Base-by-base conservation (phyloP, 2,888 invertebrate genomes). In the Sialis lutaria region DNA sequence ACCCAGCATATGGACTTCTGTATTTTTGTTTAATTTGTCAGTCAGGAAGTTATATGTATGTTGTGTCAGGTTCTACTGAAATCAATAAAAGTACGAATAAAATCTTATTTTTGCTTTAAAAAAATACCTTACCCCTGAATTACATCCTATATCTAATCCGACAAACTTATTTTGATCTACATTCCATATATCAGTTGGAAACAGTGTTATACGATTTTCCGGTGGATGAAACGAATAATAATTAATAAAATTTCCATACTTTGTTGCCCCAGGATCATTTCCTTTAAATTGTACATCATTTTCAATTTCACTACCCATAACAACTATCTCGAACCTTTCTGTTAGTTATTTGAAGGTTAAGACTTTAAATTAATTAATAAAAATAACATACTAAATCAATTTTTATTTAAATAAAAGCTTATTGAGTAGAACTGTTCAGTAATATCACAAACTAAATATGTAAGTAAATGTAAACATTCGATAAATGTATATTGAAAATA, bases 171-270 rank as follows among this genome's bases (percentile, higher is more conserved):
- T 45, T 34, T 50, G 40, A 40, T 55, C 47, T 46, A 50, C 51
- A 44, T 55, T 53, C 67, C 68, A 73, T 50, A 76, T 60, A 53
- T 68, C 58, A 50, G 58, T 57, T 32, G 77, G 75, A 52, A 89
- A 66, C 54, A 81, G 68, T 44, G 70, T 66, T 42, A 81, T 68
- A 57, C 89, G 74, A 53, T 79, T 75, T 49, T 72, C 68, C 30
- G 80, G 74, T 46, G 81, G 74, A 64, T 88, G 81, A 58, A 89
- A 89, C 53, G 79, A 69, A 60, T 90, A 90, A 60, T 89, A 90
- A 65, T 89, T 88, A 49, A 85, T 86, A 56, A 89, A 90, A 65
- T 89, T 89, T 46, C 89, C 89, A 68, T 71, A 75, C 59, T 75
- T 74, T 1, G 81, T 81, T 34, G 86, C 82, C 22, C 88, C 88